Base-by-base conservation (phyloP, 1,140 invertebrate genomes). In the Contarinia nasturtii region DNA sequence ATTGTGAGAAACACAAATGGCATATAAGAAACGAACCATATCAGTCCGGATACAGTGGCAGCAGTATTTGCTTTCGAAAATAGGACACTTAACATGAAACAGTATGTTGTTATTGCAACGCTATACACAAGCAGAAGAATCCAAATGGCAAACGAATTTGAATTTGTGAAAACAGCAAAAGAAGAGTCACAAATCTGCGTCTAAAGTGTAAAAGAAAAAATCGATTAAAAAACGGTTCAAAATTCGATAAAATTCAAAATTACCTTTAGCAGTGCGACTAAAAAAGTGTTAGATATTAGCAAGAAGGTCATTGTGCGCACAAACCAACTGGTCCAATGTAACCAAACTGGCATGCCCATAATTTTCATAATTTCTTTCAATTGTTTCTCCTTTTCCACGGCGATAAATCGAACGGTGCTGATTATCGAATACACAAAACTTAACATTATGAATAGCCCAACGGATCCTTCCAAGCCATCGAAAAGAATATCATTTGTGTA, bases 1-100 rank as follows among this genome's bases (percentile, higher is more conserved):
- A 36, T 19, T 27, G 44, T 19, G 5, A 45, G 22, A 2, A 50
- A 45, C 1, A 42, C 33, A 53, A 73, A 75, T 3, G 73, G 72
- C 21, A 71, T 56, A 50, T 73, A 75, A 2, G 65, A 52, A 1
- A 70, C 52, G 52, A 76, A 74, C 58, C 70, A 76, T 33, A 76
- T 53, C 11, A 76, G 65, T 4, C 69, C 70, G 10, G 59, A 67
- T 46, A 67, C 70, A 22, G 69, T 67, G 5, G 84, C 76, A 7
- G 61, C 61, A 2, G 59, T 63, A 46, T 57, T 61, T 1, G 61
- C 76, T 60, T 68, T 75, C 2, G 73, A 71, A 54, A 79, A 77
- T 47, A 79, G 67, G 0, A 73, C 68, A 15, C 76, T 76, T 50
- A 81, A 62, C 50, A 76, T 66, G 52, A 81, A 80, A 52, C 72